Base-by-base conservation (phyloP, 2,797 vertebrate species). In the Sebastes baramenuke region DNA sequence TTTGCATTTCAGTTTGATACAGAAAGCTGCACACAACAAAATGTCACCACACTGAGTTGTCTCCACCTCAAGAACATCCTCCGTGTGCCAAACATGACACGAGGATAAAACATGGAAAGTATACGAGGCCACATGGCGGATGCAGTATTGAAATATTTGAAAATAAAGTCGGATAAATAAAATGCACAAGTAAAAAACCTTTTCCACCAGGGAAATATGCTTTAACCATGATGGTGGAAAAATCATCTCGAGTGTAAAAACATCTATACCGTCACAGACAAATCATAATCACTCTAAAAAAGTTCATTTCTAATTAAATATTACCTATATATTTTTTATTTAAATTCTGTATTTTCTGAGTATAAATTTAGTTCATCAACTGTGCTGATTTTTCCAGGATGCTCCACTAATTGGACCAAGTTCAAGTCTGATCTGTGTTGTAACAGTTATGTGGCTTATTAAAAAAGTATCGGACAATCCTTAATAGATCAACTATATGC, bases 101-200 rank as follows among this genome's bases (percentile, higher is more conserved):
- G 46, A 20, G 34, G 24, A 69, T 59, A 46, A 62, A 56, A 74
- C 27, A 58, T 30, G 27, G 3, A 71, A 82, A 73, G 18, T 30
- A 46, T 30, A 46, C 3, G 49, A 70, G 62, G 56, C 46, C 65
- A 85, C 16, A 20, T 38, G 29, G 36, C 66, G 3, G 30, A 83
- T 74, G 64, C 62, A 89, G 61, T 58, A 52, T 56, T 69, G 56
- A n/a, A 46, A 71, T 74, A 83, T 91, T 78, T 20, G 29, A 87
- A 85, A 75, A 72, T 30, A 38, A 60, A 36, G 24, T 24, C 65
- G 2, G 55, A 32, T 5, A 65, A 77, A 79, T 55, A 61, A 27
- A 46, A 30, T 36, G 2, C 9, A 46, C 29, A 14, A 59, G 38
- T 24, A 36, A 75, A 34, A 54, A 59, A 36, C 46, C 24, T 73